These are phyloP conservation scores for Dioctria linearis DNA, from an alignment of 2,888 invertebrate species.

Conservation along the genomic window DNA sequence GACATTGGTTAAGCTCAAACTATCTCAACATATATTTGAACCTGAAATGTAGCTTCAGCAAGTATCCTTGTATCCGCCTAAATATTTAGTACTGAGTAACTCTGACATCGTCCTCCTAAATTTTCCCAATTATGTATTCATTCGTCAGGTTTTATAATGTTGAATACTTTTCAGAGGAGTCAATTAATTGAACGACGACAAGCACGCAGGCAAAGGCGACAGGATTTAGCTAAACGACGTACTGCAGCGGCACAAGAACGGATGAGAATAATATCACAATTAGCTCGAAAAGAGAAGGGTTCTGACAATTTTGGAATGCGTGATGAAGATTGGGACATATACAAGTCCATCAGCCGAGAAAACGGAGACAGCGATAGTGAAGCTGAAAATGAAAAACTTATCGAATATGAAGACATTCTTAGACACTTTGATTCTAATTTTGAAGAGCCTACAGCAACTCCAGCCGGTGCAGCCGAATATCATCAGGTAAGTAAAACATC, in stretches of 20 bases:
- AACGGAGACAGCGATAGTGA: constrained; percentile 92
- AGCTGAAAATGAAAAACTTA: constrained; percentile 88
- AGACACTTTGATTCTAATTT: constrained; percentile 86
- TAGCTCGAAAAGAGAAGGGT: constrained; percentile 84
- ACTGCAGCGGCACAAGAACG: constrained; percentile 95
- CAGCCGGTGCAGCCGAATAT: constrained; percentile 77
- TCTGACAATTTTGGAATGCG: constrained; percentile 94
- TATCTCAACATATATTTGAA: too few relatives aligned
- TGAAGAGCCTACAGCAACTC: constrained; percentile 68
- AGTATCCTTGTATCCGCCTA: too few relatives aligned
- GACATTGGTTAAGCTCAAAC: too few relatives aligned
- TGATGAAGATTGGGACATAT: constrained; percentile 97
- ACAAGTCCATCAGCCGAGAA: constrained; percentile 87
- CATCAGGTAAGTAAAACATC: constrained; percentile 73
- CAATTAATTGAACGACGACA: constrained; percentile 82
- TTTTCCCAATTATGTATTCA: too few relatives aligned
- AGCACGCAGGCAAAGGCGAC: constrained; percentile 83
- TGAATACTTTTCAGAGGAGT: constrained; percentile 72
- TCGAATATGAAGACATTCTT: constrained; percentile 89
- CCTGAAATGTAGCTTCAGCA: too few relatives aligned
- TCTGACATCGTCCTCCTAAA: too few relatives aligned
- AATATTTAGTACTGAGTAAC: too few relatives aligned
- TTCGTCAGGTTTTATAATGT: too few relatives aligned
- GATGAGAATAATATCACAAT: constrained; percentile 93
- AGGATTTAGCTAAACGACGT: constrained; percentile 90